These are phyloP conservation scores for Mus caroli DNA, from an alignment of 2,797 vertebrate genomes.

Conservation along the genomic window DNA sequence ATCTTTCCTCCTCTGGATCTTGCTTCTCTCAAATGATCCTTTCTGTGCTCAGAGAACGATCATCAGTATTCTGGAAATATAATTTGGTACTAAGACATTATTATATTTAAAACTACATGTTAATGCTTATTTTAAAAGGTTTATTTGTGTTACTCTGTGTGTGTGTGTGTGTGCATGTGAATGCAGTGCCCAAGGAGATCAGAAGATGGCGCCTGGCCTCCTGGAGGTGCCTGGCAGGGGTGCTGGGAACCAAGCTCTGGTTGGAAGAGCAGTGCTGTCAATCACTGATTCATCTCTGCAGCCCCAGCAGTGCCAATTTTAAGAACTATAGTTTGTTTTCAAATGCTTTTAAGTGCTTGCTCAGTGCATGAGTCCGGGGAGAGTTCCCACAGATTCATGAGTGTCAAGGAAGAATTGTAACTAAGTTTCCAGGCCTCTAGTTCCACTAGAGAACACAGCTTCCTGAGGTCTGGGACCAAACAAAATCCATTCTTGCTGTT, in stretches of 20 bases:
- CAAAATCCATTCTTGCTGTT: constrained; percentile 40
- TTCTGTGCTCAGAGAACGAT: background rate
- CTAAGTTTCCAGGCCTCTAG: background rate
- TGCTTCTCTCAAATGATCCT: background rate
- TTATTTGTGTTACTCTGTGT: too few relatives aligned
- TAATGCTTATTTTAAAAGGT: background rate
- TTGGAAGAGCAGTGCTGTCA: background rate
- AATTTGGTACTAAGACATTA: constrained; percentile 7
- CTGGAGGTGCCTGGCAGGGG: background rate
- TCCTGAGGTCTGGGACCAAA: background rate
- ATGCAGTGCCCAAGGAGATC: background rate
- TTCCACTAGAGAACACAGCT: background rate
- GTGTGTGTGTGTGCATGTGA: background rate
- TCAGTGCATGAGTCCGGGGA: background rate
- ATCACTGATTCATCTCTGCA: background rate
- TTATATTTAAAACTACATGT: constrained; percentile 44
- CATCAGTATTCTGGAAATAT: background rate
- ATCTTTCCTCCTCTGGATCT: background rate
- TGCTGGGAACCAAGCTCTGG: background rate
- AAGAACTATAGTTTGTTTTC: constrained; percentile 17
- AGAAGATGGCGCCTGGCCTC: background rate
- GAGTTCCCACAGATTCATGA: background rate
- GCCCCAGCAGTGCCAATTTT: background rate
- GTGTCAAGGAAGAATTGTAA: background rate
- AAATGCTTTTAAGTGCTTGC: background rate